A percentile compares a stretch with the other conserved stretches of the same genome.
phyloP scores from a whole-genome alignment of 2,797 vertebrate species.

The Danio aesculapii region DNA sequence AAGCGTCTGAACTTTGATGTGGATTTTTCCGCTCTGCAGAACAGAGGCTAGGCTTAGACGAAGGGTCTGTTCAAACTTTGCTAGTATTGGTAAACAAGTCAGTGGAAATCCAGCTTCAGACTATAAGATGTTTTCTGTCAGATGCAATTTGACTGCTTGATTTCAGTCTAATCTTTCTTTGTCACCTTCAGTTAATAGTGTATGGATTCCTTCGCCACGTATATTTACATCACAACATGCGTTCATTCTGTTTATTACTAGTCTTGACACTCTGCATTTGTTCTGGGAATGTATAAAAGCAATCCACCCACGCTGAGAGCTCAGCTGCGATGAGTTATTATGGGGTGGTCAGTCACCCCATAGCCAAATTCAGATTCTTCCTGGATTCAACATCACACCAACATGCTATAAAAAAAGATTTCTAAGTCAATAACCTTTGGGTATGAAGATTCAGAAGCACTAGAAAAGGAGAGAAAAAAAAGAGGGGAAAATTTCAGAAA shows the following conservation, averaged over 20 bases:
- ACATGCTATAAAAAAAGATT: conserved; percentile 47
- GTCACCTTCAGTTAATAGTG: too few species aligned
- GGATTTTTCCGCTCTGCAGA: conserved; percentile 25
- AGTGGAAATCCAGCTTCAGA: not conserved
- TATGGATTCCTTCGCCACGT: not conserved
- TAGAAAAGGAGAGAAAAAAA: not conserved
- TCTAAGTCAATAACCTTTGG: conserved; percentile 33
- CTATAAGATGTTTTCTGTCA: too few species aligned
- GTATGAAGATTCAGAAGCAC: conserved; percentile 46
- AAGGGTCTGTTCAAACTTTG: not conserved
- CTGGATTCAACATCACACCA: conserved; percentile 48
- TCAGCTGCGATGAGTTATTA: conserved; percentile 45
- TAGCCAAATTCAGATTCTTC: conserved; percentile 44
- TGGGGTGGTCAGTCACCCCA: conserved; percentile 35
- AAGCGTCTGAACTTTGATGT: conserved; percentile 50
- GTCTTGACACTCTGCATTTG: not conserved
- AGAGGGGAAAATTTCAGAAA: conserved; percentile 14
- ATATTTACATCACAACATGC: not conserved
- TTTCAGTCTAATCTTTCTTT: too few species aligned
- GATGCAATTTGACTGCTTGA: too few species aligned
- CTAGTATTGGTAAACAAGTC: conserved; percentile 42
- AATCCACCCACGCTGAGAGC: conserved; percentile 36
- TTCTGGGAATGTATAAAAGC: conserved; percentile 22
- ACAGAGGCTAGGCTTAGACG: conserved; percentile 19
- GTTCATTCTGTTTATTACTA: conserved; percentile 17